These are phyloP conservation scores for Dolichopus griseipennis DNA, from an alignment of 2,888 invertebrate species.

Conservation along the genomic window DNA sequence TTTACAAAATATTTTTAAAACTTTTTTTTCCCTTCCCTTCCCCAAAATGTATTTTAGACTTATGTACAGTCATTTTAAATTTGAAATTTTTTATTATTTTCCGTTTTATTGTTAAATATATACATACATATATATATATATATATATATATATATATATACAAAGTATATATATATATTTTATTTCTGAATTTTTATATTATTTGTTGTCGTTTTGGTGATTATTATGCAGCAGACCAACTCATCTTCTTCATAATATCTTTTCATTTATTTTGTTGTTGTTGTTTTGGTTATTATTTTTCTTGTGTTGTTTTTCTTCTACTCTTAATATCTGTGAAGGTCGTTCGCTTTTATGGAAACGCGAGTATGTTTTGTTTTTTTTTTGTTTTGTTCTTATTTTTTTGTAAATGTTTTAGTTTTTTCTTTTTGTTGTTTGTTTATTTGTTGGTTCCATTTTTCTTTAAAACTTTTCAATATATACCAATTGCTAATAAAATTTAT, in stretches of 20 bases:
- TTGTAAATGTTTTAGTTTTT: not conserved
- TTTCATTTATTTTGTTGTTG: not conserved
- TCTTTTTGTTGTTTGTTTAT: not conserved
- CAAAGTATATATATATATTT: too few species aligned
- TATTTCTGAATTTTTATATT: not conserved
- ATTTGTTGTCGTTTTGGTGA: not conserved
- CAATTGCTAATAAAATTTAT: not conserved
- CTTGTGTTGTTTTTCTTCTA: not conserved
- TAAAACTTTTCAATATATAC: too few species aligned
- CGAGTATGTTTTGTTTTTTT: not conserved
- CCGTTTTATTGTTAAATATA: too few species aligned
- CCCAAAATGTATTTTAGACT: too few species aligned
- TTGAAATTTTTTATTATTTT: too few species aligned
- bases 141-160: too few species aligned
- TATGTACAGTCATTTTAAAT: too few species aligned
- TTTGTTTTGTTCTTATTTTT: too few species aligned
- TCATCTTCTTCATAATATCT: not conserved
- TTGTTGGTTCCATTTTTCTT: not conserved
- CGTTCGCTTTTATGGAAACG: conserved; percentile 31
- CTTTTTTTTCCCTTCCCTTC: too few species aligned
- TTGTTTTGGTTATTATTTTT: not conserved
- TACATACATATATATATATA: too few species aligned
- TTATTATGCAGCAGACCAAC: conserved; percentile 11
- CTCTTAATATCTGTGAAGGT: conserved; percentile 38
- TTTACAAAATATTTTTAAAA: too few species aligned